These are phyloP conservation scores for Ascidia mentula DNA, from an alignment of 23 tunicate genomes.

Conservation along the genomic window DNA sequence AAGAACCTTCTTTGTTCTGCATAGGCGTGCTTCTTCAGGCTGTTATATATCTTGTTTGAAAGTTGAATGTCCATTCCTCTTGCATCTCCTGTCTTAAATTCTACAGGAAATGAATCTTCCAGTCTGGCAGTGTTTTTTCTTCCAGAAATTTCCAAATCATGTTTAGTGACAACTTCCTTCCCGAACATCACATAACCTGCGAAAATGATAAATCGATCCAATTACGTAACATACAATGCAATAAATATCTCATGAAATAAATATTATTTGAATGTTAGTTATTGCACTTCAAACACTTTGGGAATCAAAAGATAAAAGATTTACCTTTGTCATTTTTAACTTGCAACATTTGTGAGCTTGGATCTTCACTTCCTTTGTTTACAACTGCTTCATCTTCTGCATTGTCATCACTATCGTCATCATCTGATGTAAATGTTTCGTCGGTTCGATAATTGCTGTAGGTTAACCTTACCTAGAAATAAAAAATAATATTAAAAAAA, in stretches of 20 bases:
- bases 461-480: conserved; percentile 39
- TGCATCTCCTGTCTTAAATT: conserved; percentile 79
- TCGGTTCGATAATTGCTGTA: conserved; percentile 63
- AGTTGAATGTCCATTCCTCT: conserved; percentile 80
- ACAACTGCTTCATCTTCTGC: conserved; percentile 31
- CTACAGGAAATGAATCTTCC: conserved; percentile 79
- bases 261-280: too few relatives aligned
- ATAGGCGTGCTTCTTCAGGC: conserved; percentile 63
- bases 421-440: conserved; percentile 47
- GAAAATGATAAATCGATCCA: background rate
- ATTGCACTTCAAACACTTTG: background rate
- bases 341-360: conserved; percentile 39
- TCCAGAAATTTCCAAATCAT: conserved; percentile 82
- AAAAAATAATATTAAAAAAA: too few relatives aligned
- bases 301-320: background rate
- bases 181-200: conserved; percentile 69
- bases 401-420: conserved; percentile 30
- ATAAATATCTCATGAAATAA: too few relatives aligned
- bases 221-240: background rate
- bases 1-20: conserved; percentile 68
- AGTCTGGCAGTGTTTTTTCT: conserved; percentile 64
- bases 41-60: conserved; percentile 70
- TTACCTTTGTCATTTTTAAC: conserved; percentile 49
- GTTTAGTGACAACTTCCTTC: conserved; percentile 81
- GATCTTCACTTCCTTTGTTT: conserved; percentile 21